Conservation (phyloP, 2,113 vertebrate species). For the Rynchops niger region DNA sequence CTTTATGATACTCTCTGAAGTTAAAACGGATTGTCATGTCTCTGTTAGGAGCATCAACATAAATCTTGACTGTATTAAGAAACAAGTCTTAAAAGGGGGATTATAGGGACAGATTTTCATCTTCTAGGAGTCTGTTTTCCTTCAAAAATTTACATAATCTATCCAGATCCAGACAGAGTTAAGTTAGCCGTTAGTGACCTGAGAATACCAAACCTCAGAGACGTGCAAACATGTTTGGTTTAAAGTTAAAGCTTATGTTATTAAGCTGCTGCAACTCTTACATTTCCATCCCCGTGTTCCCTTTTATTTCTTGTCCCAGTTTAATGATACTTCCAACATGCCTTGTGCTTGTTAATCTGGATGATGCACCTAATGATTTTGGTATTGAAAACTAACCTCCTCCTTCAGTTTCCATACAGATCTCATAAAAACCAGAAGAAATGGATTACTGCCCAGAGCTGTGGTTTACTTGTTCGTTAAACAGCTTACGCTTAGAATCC, state of each 20-base stretch:
- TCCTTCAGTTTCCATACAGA: neutral
- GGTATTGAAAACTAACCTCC: constrained; percentile 15
- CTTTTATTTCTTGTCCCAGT: neutral
- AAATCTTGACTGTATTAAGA: constrained; percentile 15
- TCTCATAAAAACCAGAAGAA: constrained; percentile 27
- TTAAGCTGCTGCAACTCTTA: neutral
- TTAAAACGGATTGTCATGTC: constrained; percentile 25
- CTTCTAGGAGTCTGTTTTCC: constrained; percentile 37
- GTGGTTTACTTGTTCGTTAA: constrained; percentile 48
- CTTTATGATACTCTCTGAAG: constrained; percentile 23
- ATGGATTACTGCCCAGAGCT: constrained; percentile 49
- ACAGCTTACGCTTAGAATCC: constrained; percentile 32
- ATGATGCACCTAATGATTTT: constrained; percentile 15
- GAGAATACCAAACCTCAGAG: constrained; percentile 9
- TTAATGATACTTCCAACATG: neutral
- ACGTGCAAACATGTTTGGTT: neutral
- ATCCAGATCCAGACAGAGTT: constrained; percentile 11
- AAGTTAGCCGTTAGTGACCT: constrained; percentile 22
- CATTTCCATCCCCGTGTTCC: neutral
- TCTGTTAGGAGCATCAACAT: constrained; percentile 21
- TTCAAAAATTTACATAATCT: constrained; percentile 60
- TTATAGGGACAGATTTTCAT: constrained; percentile 47
- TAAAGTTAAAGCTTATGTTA: neutral
- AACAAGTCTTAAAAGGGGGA: constrained; percentile 43
- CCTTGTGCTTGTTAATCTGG: constrained; percentile 13